Evolutionary conservation across 2,797 vertebrate genomes (phyloP).

Genomic region (Kryptopterus vitreolus): DNA sequence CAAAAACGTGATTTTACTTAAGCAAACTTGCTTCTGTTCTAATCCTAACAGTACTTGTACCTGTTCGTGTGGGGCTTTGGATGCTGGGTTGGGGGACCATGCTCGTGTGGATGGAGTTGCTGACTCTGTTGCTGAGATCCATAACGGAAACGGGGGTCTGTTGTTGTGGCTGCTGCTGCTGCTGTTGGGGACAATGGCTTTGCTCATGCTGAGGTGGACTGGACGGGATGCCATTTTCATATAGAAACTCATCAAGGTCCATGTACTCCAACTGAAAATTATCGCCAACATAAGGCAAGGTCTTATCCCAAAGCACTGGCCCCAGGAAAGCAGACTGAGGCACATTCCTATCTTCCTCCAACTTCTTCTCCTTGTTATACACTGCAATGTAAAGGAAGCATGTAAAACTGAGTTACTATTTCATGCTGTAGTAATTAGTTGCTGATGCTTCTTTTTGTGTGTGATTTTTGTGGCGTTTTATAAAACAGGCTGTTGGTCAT

Average conservation of each 20-base stretch:
- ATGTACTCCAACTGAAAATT: constrained; percentile 92
- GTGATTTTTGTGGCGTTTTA: not conserved
- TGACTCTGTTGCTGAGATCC: constrained; percentile 83
- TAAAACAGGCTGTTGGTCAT: not conserved
- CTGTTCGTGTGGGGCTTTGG: constrained; percentile 79
- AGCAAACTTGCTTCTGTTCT: not conserved
- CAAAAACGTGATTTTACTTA: not conserved
- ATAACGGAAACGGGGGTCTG: constrained; percentile 79
- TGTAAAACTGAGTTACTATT: not conserved
- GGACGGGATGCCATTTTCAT: constrained; percentile 88
- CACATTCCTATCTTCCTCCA: constrained; percentile 82
- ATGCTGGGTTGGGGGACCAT: constrained; percentile 81
- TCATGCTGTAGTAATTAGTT: not conserved
- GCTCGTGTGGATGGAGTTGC: constrained; percentile 75
- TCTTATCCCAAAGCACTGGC: constrained; percentile 92
- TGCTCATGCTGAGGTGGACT: constrained; percentile 81
- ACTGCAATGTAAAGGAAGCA: constrained; percentile 63
- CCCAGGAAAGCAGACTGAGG: constrained; percentile 88
- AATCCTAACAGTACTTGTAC: constrained; percentile 63
- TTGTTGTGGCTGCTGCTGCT: constrained; percentile 75
- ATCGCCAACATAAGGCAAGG: constrained; percentile 86
- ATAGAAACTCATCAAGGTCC: constrained; percentile 91
- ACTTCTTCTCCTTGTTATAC: constrained; percentile 84
- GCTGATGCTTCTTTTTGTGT: not conserved
- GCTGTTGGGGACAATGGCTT: constrained; percentile 74